Conservation (phyloP, 37 sponge, comb jelly and placozoan genomes). For the Halichondria panicea region DNA sequence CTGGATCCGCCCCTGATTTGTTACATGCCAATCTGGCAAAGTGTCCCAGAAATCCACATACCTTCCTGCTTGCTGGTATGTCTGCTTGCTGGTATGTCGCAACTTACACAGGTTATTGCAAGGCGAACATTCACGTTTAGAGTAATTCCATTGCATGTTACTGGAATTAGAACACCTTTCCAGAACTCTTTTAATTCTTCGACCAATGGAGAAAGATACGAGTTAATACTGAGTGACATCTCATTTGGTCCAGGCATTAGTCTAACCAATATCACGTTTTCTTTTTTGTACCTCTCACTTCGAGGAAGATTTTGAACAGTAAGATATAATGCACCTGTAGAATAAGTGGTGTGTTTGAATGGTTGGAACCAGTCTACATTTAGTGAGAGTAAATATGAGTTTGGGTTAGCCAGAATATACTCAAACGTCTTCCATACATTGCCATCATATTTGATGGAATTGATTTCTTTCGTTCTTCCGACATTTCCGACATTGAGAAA, state of each 20-base stretch:
- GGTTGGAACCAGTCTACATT: slow-evolving; percentile 72
- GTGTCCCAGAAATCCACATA: slow-evolving; percentile 71
- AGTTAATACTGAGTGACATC: slow-evolving; percentile 48
- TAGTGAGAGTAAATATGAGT: slow-evolving; percentile 29
- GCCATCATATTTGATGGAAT: slow-evolving; percentile 47
- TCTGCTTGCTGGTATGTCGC: slow-evolving; percentile 77
- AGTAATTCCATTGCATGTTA: neutral
- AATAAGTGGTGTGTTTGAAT: slow-evolving; percentile 38
- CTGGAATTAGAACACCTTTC: neutral
- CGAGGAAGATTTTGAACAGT: slow-evolving; percentile 61
- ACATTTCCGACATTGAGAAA: slow-evolving; percentile 28
- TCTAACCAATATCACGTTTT: slow-evolving; percentile 48
- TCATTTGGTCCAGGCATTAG: slow-evolving; percentile 19
- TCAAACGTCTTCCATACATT: slow-evolving; percentile 35
- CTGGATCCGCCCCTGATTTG: too few relatives aligned
- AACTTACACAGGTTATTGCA: slow-evolving; percentile 33
- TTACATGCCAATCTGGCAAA: too few relatives aligned
- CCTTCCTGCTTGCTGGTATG: slow-evolving; percentile 63
- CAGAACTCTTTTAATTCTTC: slow-evolving; percentile 28
- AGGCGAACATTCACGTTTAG: slow-evolving; percentile 24
- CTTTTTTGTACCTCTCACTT: slow-evolving; percentile 25
- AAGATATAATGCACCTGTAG: slow-evolving; percentile 62
- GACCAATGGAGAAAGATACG: slow-evolving; percentile 51
- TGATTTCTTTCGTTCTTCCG: slow-evolving; percentile 20
- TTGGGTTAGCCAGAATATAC: slow-evolving; percentile 27